A percentile compares a stretch with the other conserved stretches of the same genome.
Conservation (phyloP, 2,888 invertebrate species). For the Dryocosmus kuriphilus region DNA sequence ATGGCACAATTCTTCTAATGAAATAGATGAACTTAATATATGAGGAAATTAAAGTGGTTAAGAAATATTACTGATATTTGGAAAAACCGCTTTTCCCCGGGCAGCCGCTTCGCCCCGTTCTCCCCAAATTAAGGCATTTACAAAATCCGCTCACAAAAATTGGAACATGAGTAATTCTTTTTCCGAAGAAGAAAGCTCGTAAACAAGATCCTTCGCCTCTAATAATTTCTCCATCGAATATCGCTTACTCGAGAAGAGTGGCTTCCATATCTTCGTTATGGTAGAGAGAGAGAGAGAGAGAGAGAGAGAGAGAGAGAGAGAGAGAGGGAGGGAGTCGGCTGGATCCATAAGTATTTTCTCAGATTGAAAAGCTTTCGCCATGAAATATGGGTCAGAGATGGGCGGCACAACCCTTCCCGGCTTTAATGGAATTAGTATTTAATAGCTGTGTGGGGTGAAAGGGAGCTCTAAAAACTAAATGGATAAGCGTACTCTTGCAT, state of each 20-base stretch:
- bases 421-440: constrained; percentile 78
- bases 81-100: too few species aligned
- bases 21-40: too few species aligned
- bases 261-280: background rate
- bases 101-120: too few species aligned
- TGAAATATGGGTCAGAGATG: constrained; percentile 77
- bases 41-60: too few species aligned
- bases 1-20: too few species aligned
- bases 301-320: constrained; percentile 14
- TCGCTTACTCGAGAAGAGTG: background rate
- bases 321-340: constrained; percentile 45
- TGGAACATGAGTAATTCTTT: background rate
- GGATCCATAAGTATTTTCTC: constrained; percentile 65
- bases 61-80: too few species aligned
- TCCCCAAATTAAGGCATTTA: background rate
- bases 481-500: constrained; percentile 57
- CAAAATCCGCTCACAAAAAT: background rate
- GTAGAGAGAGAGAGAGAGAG: constrained; percentile 16
- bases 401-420: constrained; percentile 74
- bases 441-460: constrained; percentile 66
- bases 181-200: background rate
- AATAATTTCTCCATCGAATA: background rate
- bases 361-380: constrained; percentile 75
- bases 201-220: background rate
- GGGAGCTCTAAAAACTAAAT: constrained; percentile 71